phyloP scores from a whole-genome alignment of 2,797 vertebrate genomes.

The Melanotaenia boesemani region DNA sequence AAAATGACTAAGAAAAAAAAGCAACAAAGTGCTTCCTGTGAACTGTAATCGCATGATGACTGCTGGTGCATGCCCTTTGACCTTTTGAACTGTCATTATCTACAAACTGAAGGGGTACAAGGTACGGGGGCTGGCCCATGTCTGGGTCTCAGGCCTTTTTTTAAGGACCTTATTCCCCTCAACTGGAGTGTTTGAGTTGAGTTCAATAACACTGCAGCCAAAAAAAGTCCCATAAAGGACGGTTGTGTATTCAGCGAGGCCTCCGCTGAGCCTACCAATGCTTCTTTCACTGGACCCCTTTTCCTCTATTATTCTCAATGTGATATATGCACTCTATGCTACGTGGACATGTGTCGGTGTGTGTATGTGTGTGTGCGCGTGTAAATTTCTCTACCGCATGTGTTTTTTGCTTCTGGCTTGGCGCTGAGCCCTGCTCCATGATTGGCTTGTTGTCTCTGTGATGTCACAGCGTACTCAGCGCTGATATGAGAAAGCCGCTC shows the following conservation, averaged over 20 bases:
- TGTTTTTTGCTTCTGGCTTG: slow-evolving; percentile 77
- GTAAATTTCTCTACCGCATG: slow-evolving; percentile 78
- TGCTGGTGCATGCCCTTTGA: slow-evolving; percentile 95
- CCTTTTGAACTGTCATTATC: slow-evolving; percentile 87
- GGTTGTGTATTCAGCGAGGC: slow-evolving; percentile 70
- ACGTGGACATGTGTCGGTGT: slow-evolving; percentile 73
- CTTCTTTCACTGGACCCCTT: slow-evolving; percentile 74
- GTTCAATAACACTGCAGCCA: slow-evolving; percentile 74
- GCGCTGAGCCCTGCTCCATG: slow-evolving; percentile 65
- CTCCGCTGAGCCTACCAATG: slow-evolving; percentile 72
- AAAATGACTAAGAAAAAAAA: slow-evolving; percentile 78
- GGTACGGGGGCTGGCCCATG: slow-evolving; percentile 61
- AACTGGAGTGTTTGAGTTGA: slow-evolving; percentile 59
- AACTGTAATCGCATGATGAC: slow-evolving; percentile 94
- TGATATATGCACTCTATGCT: slow-evolving; percentile 87
- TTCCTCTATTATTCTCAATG: slow-evolving; percentile 74
- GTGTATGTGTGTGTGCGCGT: slow-evolving; percentile 71
- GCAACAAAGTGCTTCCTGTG: slow-evolving; percentile 90
- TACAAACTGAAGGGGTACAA: slow-evolving; percentile 81
- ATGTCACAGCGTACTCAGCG: slow-evolving; percentile 70
- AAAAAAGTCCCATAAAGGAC: slow-evolving; percentile 66
- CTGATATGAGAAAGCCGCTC: slow-evolving; percentile 71
- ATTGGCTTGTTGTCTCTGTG: slow-evolving; percentile 73
- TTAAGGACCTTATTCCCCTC: slow-evolving; percentile 55
- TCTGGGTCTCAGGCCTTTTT: slow-evolving; percentile 37